These are phyloP conservation scores for Eupithecia tripunctaria DNA, from an alignment of 2,888 invertebrate species.

Conservation along the genomic window DNA sequence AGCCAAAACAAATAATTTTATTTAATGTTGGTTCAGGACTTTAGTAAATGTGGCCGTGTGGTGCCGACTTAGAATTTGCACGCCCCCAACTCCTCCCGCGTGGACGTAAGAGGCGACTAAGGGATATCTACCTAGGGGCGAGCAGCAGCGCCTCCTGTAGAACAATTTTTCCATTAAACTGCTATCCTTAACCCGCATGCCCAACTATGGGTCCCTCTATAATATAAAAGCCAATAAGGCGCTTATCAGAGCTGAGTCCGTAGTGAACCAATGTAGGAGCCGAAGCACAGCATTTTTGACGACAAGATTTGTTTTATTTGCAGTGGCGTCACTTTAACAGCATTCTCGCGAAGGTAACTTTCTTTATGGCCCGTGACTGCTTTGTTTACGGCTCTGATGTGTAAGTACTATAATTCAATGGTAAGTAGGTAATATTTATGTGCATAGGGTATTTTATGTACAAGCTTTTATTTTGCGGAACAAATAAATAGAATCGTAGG, in stretches of 20 bases:
- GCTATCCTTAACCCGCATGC: too few species aligned
- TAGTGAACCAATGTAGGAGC: background rate
- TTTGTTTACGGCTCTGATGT: constrained; percentile 23
- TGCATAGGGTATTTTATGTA: constrained; percentile 1
- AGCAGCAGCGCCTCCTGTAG: too few species aligned
- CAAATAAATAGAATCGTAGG: background rate
- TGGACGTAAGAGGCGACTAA: too few species aligned
- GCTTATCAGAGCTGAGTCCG: too few species aligned
- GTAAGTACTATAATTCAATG: constrained; percentile 10
- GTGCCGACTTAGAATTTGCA: too few species aligned
- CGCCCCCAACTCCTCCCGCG: too few species aligned
- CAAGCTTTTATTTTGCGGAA: background rate
- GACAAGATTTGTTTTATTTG: background rate
- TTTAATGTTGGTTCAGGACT: too few species aligned
- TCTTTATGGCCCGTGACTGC: constrained; percentile 40
- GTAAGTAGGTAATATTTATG: constrained; percentile 9
- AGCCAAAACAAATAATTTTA: background rate
- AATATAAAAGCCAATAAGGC: too few species aligned
- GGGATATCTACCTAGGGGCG: too few species aligned
- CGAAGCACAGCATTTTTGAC: background rate
- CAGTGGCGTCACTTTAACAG: background rate
- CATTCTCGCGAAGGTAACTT: constrained; percentile 30
- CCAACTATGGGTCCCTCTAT: too few species aligned
- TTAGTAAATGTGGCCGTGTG: too few species aligned
- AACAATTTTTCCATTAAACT: too few species aligned